A percentile compares a stretch with the other conserved stretches of the same genome.
Evolutionary conservation across 2,888 invertebrate species (phyloP).

Genomic region (Strigamia transsilvanica): DNA sequence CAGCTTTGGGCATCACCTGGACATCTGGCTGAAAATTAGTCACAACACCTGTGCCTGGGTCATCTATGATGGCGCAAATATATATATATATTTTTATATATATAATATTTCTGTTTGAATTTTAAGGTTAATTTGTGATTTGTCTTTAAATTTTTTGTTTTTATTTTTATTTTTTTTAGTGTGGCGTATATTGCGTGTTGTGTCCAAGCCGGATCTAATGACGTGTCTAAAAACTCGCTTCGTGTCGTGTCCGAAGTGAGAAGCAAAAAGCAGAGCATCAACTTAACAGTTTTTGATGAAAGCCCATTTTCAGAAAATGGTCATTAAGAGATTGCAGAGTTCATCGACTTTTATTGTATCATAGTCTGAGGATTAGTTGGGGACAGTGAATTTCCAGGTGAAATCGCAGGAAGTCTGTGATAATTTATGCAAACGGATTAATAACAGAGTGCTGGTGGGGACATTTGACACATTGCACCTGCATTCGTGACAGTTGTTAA

Average conservation of each 20-base stretch:
- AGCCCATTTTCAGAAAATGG: constrained; percentile 14
- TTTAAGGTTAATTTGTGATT: neutral
- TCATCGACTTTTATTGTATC: constrained; percentile 43
- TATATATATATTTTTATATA: neutral
- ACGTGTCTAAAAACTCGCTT: constrained; percentile 44
- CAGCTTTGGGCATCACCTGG: constrained; percentile 32
- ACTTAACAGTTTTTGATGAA: constrained; percentile 37
- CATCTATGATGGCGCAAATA: constrained; percentile 33
- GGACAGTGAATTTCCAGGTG: constrained; percentile 45
- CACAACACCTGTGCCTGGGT: constrained; percentile 31
- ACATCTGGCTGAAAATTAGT: constrained; percentile 26
- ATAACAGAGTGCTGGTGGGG: constrained; percentile 4
- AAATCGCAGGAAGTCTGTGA: constrained; percentile 17
- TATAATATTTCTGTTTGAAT: too few relatives aligned
- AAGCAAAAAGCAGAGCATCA: constrained; percentile 26
- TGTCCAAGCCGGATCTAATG: constrained; percentile 49
- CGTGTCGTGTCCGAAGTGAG: constrained; percentile 16
- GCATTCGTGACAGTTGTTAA: constrained; percentile 38
- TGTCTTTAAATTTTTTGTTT: neutral
- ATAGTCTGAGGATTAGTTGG: constrained; percentile 6
- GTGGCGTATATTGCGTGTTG: constrained; percentile 5
- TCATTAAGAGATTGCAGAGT: constrained; percentile 46
- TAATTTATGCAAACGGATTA: constrained; percentile 48
- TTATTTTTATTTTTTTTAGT: neutral
- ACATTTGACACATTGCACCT: constrained; percentile 48